A percentile compares a stretch with the other conserved stretches of the same genome.
Conservation (phyloP, 2,888 invertebrate genomes). For the Subacronicta megacephala region DNA sequence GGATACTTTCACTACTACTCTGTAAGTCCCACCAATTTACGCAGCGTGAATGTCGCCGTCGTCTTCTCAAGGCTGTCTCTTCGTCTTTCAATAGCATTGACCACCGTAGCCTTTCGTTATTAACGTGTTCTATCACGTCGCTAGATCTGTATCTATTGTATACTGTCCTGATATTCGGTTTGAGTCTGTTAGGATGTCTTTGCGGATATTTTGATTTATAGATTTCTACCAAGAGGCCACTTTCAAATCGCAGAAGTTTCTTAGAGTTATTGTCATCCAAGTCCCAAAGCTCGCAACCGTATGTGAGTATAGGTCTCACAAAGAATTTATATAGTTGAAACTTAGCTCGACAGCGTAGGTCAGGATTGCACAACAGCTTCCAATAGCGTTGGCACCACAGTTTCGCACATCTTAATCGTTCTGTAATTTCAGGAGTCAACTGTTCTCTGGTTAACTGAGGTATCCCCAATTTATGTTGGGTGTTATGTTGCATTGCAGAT, state of each 20-base stretch:
- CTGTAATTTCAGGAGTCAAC: conserved; percentile 63
- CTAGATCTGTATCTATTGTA: conserved; percentile 59
- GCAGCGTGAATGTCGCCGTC: background rate
- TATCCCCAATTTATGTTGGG: conserved; percentile 51
- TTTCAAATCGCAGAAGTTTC: conserved; percentile 67
- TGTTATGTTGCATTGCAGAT: conserved; percentile 44
- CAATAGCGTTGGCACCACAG: conserved; percentile 68
- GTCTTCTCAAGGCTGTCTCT: conserved; percentile 51
- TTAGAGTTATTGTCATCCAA: conserved; percentile 52
- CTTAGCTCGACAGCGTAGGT: conserved; percentile 60
- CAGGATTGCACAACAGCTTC: conserved; percentile 59
- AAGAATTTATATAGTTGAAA: conserved; percentile 70
- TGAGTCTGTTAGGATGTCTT: conserved; percentile 63
- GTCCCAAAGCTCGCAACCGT: conserved; percentile 76
- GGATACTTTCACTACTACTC: background rate
- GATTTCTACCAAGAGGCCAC: conserved; percentile 65
- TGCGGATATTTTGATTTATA: conserved; percentile 69
- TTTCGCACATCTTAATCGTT: conserved; percentile 69
- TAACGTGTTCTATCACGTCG: conserved; percentile 63
- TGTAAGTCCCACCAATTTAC: conserved; percentile 31
- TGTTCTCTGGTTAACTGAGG: conserved; percentile 54
- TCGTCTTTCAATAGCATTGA: conserved; percentile 60
- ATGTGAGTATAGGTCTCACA: conserved; percentile 73
- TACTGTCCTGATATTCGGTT: conserved; percentile 56
- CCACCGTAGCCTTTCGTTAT: conserved; percentile 68